A percentile compares a stretch with the other conserved stretches of the same genome.
Conservation (phyloP, 2,113 vertebrate species). For the Microcebus jonahi region DNA sequence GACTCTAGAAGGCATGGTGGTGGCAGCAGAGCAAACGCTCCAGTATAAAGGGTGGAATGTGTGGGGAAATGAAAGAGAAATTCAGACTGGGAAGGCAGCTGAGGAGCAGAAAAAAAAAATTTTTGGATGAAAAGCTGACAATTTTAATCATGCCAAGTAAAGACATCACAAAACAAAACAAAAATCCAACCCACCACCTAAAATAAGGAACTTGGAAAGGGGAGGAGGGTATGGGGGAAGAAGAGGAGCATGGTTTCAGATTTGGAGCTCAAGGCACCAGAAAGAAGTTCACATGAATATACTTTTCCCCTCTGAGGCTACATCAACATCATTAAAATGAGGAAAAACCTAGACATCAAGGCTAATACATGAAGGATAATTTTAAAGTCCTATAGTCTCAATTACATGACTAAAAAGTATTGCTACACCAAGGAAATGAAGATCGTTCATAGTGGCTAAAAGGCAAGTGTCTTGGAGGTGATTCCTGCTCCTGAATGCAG, state of each 20-base stretch:
- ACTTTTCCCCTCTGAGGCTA: neutral
- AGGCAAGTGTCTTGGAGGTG: neutral
- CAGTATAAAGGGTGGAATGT: neutral
- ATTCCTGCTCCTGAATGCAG: neutral
- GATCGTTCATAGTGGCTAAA: neutral
- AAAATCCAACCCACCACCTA: neutral
- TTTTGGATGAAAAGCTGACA: neutral
- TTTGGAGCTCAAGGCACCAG: neutral
- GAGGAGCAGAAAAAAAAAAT: neutral
- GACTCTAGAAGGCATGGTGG: neutral
- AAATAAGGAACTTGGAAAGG: neutral
- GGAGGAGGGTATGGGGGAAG: neutral
- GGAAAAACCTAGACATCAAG: neutral
- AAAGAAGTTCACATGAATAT: neutral
- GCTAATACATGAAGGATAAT: neutral
- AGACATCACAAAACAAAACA: neutral
- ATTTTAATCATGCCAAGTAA: constrained; percentile 25
- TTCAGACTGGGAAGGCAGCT: neutral
- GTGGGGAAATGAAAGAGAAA: neutral
- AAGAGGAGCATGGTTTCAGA: neutral
- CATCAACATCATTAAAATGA: neutral
- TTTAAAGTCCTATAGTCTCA: neutral
- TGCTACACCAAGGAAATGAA: neutral
- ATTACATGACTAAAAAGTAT: neutral
- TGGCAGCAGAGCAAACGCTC: neutral